Evolutionary conservation across 2,888 invertebrate genomes (phyloP).

Genomic region (Cosmia trapezina): DNA sequence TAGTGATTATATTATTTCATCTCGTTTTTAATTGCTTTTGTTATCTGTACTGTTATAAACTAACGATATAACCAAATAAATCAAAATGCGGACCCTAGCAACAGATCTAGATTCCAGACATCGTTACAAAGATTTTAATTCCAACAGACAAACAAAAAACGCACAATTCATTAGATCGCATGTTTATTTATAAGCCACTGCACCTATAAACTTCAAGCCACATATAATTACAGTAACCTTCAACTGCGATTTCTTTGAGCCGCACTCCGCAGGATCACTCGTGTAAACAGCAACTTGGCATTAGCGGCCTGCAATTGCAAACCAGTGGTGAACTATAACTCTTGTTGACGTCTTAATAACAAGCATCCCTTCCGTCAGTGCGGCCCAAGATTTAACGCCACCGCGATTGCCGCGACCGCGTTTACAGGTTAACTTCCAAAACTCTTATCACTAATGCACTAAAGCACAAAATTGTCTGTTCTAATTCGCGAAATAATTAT

Average conservation of each 20-base stretch:
- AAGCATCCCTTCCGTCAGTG: constrained; percentile 70
- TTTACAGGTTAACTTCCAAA: constrained; percentile 44
- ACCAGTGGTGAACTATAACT: constrained; percentile 72
- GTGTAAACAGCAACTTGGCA: constrained; percentile 62
- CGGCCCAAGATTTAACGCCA: constrained; percentile 70
- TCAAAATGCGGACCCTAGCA: neutral
- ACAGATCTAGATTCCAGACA: neutral
- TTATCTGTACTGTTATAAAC: constrained; percentile 53
- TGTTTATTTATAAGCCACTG: constrained; percentile 27
- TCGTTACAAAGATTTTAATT: neutral
- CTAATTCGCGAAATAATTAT: constrained; percentile 37
- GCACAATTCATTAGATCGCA: neutral
- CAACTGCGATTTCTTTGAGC: constrained; percentile 49
- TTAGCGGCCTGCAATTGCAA: constrained; percentile 62
- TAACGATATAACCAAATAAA: neutral
- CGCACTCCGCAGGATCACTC: constrained; percentile 30
- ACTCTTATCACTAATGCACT: constrained; percentile 22
- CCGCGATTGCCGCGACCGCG: constrained; percentile 31
- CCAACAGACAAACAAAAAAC: neutral
- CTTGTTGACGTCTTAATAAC: constrained; percentile 77
- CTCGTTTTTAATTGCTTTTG: constrained; percentile 54
- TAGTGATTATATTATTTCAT: constrained; percentile 64
- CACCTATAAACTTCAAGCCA: constrained; percentile 34
- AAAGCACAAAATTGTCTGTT: constrained; percentile 39
- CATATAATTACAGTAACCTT: constrained; percentile 53